Percentiles rank a stretch among this genome's conserved stretches.
Conservation (phyloP, 2,113 vertebrate genomes). For the Scalopus aquaticus region DNA sequence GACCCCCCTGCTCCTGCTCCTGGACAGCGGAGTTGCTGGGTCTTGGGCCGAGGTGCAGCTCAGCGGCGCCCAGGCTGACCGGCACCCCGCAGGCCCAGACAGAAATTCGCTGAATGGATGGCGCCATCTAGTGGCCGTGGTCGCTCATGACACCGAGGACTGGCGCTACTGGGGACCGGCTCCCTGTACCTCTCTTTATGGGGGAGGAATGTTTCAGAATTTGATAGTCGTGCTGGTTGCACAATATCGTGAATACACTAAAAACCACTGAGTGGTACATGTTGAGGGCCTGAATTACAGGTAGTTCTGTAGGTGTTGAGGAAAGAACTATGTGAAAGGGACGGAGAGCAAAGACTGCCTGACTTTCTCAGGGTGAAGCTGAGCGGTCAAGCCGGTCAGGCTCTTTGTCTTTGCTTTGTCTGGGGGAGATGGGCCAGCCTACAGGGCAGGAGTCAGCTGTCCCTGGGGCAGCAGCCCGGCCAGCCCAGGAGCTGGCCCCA, state of each 20-base stretch:
- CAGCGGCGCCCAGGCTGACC: background rate
- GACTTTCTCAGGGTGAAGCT: background rate
- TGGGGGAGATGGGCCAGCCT: background rate
- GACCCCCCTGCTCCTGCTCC: no score
- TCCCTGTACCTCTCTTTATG: no score
- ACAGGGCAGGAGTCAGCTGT: background rate
- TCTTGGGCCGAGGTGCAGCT: background rate
- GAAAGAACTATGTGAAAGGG: background rate
- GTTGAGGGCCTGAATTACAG: no score
- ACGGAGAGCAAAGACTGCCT: background rate
- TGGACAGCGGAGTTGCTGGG: no score
- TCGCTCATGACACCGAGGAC: background rate
- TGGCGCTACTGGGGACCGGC: accelerated
- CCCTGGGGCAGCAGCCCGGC: background rate
- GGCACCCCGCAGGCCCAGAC: accelerated
- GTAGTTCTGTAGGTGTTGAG: background rate
- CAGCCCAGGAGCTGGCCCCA: background rate
- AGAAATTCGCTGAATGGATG: background rate
- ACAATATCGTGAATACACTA: background rate
- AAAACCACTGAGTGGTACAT: accelerated
- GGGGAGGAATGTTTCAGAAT: background rate
- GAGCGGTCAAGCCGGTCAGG: accelerated
- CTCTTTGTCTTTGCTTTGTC: background rate
- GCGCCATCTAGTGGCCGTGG: conserved; percentile 38
- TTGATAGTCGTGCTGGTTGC: accelerated